phyloP scores from a whole-genome alignment of 2,113 vertebrate genomes.

The Clarias macrocephalus region DNA sequence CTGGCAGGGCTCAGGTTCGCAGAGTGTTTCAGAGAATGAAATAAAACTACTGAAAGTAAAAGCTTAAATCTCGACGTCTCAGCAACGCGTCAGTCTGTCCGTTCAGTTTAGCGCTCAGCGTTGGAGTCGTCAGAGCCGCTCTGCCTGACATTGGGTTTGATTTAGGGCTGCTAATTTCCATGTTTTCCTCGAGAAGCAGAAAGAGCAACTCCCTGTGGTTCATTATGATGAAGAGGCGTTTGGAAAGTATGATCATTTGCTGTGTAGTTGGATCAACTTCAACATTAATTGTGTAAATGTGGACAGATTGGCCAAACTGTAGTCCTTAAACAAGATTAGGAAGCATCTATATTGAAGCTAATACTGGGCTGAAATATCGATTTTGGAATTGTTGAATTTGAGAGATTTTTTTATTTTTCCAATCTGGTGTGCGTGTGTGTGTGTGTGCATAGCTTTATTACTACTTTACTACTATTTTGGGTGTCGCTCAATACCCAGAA shows the following conservation, averaged over 20 bases:
- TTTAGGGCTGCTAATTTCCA: constrained; percentile 21
- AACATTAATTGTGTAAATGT: not conserved
- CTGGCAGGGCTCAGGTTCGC: not conserved
- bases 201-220: not conserved
- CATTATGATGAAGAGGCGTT: not conserved
- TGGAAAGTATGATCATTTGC: not conserved
- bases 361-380: not conserved
- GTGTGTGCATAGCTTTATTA: not conserved
- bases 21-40: not conserved
- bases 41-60: not conserved
- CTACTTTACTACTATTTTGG: not conserved
- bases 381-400: not conserved
- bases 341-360: not conserved
- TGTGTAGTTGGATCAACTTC: not conserved
- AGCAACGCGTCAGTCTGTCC: not conserved
- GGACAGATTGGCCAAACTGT: not conserved
- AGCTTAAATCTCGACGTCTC: not conserved
- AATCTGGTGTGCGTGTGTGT: not conserved
- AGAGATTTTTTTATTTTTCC: not conserved
- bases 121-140: not conserved
- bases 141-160: not conserved
- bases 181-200: not conserved
- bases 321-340: not conserved
- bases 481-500: not conserved
- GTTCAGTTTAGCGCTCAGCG: constrained; percentile 24